Evolutionary conservation across 2,113 vertebrate genomes (phyloP), one percentile per base, ranked within the genome.

Genomic region (Periophthalmus modestus): DNA sequence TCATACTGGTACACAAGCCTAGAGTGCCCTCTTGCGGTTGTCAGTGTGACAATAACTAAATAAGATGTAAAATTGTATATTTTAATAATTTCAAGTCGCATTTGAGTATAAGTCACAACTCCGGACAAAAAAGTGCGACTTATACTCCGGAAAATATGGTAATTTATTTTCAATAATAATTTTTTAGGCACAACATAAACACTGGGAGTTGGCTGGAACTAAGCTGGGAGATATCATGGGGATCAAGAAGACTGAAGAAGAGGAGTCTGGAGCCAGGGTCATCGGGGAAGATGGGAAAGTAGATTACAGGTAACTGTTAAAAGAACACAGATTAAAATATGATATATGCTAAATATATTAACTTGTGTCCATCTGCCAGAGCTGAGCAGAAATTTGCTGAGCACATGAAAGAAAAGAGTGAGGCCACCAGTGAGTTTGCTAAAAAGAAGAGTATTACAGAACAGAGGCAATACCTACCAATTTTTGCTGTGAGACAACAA

Each of bases 211-310:
- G 87, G 98, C 98, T 66, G 98, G 98, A 69, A 99, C 98, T 73
- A 99, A 99, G 82, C 87, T 99, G 82, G 98, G 98, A 68, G 97
- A 99, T 66, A 98, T 99, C 70, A 99, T 99, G 97, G 98, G 98
- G 0, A 94, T 99, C 84, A 96, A 98, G 84, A 98, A 98, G 74
- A 95, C 93, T 0, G 96, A 98, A 50, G 94, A 94, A 65, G 93
- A 92, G 6, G 7, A 13, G 12, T 74, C 83, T 48, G 94, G 92
- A 9, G 93, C 92, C 0, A 95, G 95, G 75, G 63, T 84, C 4
- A 76, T 96, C 48, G 94, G 95, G 0, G 97, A 98, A 82, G 98
- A 99, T 0, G 98, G 97, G 70, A 95, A 94, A 80, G 98, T 99
- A 67, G 98, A 99, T 91, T 99, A 99, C 91, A 98, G 88, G 98